Base-by-base conservation (phyloP, 30 jellyfish, hydroid and myxozoan genomes). In the Sanderia malayensis region DNA sequence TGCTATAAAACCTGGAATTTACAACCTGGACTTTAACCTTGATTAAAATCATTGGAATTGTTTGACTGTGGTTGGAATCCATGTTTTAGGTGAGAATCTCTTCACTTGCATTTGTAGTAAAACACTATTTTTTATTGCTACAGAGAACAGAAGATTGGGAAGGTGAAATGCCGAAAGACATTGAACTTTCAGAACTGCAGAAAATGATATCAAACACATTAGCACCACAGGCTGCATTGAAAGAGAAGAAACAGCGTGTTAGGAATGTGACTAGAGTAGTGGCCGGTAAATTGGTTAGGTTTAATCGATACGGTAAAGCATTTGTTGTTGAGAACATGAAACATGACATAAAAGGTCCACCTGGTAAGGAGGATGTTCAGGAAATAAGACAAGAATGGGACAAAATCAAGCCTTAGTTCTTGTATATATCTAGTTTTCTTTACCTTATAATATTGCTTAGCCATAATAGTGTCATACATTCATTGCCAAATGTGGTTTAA, bases 131-230 rank as follows among this genome's bases (percentile, higher is more conserved):
- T 29, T 79, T 23, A 0, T 55, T 80, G 10, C n/a, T n/a, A n/a
- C 62, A 90, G 98, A 83, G 80, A 70, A 84, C 90, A 0, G 98
- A 90, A 67, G 66, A 30, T 0, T 90, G 98, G 98, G 98, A 90
- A 41, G 45, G 9, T 15, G 98, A 90, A 33, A 55, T 22, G 34
- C 95, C 91, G 23, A 24, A 25, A 52, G 92, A 60, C 37, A 71
- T 27, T 4, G 52, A 81, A 2, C 63, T 49, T 1, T 57, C 49
- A 18, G 84, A 83, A 25, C 32, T 90, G 11, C 78, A 64, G 34
- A 15, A 37, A 33, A 32, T 23, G 77, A 47, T 61, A 4, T 46
- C 84, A 1, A 80, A 67, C 32, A 29, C 60, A 22, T 26, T 76
- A 44, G 9, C 47, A 41, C 63, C 31, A 4, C 33, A 44, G 32